Evolutionary conservation across 2,888 invertebrate genomes (phyloP).

Genomic region (Eretmocerus hayati): DNA sequence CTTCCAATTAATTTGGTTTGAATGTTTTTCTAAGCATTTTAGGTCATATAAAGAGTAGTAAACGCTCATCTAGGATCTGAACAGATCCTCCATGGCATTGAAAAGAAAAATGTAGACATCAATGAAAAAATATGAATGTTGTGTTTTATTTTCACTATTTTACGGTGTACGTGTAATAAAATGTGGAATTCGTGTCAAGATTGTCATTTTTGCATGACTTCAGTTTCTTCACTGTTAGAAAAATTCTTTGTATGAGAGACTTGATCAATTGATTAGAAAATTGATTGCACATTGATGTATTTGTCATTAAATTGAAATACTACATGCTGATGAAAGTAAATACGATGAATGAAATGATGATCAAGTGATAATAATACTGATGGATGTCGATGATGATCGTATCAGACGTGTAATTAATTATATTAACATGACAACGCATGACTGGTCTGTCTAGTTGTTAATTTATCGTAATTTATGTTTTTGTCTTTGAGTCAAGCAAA

Average conservation of each 20-base stretch:
- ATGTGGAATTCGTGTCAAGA: too few species aligned
- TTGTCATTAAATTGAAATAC: too few species aligned
- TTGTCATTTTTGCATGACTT: too few species aligned
- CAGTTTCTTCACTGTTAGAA: too few species aligned
- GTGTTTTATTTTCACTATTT: constrained; percentile 21
- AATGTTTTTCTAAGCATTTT: constrained; percentile 44
- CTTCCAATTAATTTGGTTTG: constrained; percentile 43
- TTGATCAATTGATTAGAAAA: too few species aligned
- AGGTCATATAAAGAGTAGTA: constrained; percentile 37
- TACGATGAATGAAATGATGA: constrained; percentile 19
- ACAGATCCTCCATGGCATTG: too few species aligned
- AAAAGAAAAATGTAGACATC: too few species aligned
- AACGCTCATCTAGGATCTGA: too few species aligned
- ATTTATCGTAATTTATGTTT: constrained; percentile 35
- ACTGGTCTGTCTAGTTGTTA: constrained; percentile 37
- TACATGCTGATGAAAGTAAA: constrained; percentile 9
- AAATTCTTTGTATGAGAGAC: too few species aligned
- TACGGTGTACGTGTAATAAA: constrained; percentile 17
- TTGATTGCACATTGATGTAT: too few species aligned
- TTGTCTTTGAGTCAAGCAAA: constrained; percentile 29
- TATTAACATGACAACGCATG: constrained; percentile 41
- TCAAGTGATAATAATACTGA: constrained; percentile 22
- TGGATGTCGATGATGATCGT: constrained; percentile 27
- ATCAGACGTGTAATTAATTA: constrained; percentile 37
- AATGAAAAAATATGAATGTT: constrained; percentile 21